Evolutionary conservation across 1,140 invertebrate genomes (phyloP), one percentile per base, ranked within the genome.

Genomic region (Thaumatotibia leucotreta): DNA sequence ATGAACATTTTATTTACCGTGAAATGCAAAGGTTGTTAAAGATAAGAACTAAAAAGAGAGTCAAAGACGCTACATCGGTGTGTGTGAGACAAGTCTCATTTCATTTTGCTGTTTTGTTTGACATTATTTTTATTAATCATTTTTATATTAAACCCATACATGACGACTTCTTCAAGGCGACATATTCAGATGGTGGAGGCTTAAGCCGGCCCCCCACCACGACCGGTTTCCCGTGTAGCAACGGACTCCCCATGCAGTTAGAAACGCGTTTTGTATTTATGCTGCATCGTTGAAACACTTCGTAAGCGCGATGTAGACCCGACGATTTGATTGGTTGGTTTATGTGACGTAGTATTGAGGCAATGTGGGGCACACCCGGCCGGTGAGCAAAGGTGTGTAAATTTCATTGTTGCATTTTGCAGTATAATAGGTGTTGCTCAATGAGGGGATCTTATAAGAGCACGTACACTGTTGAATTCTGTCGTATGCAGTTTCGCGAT

Each of bases 61-160:
- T 84, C 84, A 68, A 80, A 83, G 70, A n/a, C 39, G 80, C 84
- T 86, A 82, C 82, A 70, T 11, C 74, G 77, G 81, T 83, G 67
- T 77, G 72, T 80, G 72, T 82, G 78, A 82, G 81, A 77, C 68
- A 63, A 73, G 49, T 82, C 81, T 82, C 78, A 61, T 76, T 77
- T 76, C 72, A 72, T 77, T 81, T 79, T 74, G 65, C 69, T 76
- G 74, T 75, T 74, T 75, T 76, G 74, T 75, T 74, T 75, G 70
- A 69, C 74, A 74, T 70, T 76, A 67, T 75, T 77, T 82, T 77
- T 69, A 68, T 69, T 73, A 68, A 64, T 74, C 70, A 72, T 74
- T 66, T 71, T 70, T 67, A 74, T 76, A 74, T 73, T 74, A 69
- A 75, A 77, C 75, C 75, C 75, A 79, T 80, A 80, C 76, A 80